These are phyloP conservation scores for Tenthredo notha DNA, from an alignment of 2,888 invertebrate genomes.

Conservation along the genomic window DNA sequence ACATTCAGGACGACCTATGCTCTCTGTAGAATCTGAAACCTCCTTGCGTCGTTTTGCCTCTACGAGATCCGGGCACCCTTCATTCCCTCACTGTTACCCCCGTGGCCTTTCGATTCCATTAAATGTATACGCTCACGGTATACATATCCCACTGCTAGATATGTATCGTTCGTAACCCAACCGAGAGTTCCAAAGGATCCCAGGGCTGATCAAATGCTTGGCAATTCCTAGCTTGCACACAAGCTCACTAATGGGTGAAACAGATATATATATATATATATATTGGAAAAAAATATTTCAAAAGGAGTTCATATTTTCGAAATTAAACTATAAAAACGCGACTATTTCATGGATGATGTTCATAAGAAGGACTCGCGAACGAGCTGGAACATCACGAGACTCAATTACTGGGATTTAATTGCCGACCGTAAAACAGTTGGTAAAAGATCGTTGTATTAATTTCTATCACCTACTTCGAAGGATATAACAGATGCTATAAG, in stretches of 20 bases:
- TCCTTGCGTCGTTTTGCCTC: neutral
- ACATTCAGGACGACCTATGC: neutral
- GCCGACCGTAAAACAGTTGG: constrained; percentile 34
- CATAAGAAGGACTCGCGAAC: neutral
- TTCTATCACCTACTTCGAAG: neutral
- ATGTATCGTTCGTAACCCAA: constrained; percentile 22
- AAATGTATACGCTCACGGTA: constrained; percentile 5
- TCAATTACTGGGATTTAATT: constrained; percentile 14
- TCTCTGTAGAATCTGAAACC: neutral
- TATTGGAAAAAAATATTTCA: too few species aligned
- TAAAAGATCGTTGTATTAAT: constrained; percentile 43
- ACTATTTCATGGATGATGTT: neutral
- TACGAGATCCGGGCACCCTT: neutral
- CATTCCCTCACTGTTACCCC: neutral
- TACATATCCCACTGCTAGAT: constrained; percentile 11
- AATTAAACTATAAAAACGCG: neutral
- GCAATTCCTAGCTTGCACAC: neutral
- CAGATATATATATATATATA: neutral
- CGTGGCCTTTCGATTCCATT: constrained; percentile 38
- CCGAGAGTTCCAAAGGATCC: neutral
- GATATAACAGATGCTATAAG: neutral
- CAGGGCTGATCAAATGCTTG: neutral
- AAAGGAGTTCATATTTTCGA: neutral
- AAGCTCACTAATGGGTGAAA: neutral
- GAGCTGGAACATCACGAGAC: neutral